Evolutionary conservation across 1,140 invertebrate species (phyloP), one percentile per base, ranked within the genome.

Genomic region (Aleiodes sp.): DNA sequence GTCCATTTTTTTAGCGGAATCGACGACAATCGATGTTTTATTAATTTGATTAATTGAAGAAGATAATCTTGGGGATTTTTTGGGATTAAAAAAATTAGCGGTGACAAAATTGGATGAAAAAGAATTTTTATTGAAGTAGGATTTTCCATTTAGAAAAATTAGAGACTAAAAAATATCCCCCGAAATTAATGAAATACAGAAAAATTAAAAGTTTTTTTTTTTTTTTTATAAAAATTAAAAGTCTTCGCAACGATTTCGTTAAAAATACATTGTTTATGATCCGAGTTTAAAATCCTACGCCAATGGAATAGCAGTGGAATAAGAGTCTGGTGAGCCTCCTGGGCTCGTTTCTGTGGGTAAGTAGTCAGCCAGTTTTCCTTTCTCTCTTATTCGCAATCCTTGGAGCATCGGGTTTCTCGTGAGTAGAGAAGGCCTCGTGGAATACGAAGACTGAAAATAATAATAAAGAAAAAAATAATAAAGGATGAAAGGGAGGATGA

Each of bases 361-460:
- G 68, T 64, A 73, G 73, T 65, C 70, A 71, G 70, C 64, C 75
- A 74, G 73, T 74, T 72, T 74, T 68, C 39, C 70, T 68, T 68
- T 63, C 60, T 73, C 62, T 73, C 65, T 73, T 70, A 16, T 63
- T 70, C 46, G 16, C 66, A n/a, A n/a, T 66, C 65, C 31, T 4
- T 28, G 43, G 26, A 62, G 35, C 69, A 66, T 68, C 69, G 24
- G 56, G 43, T 71, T 67, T 59, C 56, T 31, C 56, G 26, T 35
- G 3, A n/a, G n/a, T n/a, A 21, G 19, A 52, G 21, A 31, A 7
- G 9, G 28, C 7, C 9, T 59, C 24, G 7, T 9, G 4, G 28
- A 31, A 59, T 26, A 43, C 31, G n/a, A n/a, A 33, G 12, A 33
- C 1, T 2, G 12, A 33, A 10, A 8, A 33, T 33, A n/a, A n/a